Base-by-base conservation (phyloP, 1,140 invertebrate genomes). In the Orussus abietinus region DNA sequence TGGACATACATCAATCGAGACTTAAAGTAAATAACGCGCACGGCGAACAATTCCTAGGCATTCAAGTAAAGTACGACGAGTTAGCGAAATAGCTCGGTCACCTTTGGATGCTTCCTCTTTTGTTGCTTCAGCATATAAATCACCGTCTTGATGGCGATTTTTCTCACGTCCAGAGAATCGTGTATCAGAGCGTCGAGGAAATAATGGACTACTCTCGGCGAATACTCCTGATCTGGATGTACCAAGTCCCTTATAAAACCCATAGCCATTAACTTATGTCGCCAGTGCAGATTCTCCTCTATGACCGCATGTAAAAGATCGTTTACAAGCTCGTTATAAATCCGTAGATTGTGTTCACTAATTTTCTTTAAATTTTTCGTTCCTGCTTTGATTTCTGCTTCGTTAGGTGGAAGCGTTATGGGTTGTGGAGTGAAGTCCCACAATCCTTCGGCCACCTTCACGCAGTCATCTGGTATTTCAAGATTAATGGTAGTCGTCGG, bases 241-340 rank as follows among this genome's bases (percentile, higher is more conserved):
- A 88, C 75, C 18, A 92, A 73, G 26, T 81, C 66, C 6, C 76
- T 75, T 4, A 95, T 72, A 58, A 94, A 80, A 29, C 79, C 77
- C 55, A 90, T 78, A 13, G 81, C 81, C 61, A 93, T 80, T 32
- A 84, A 76, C 37, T 84, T 76, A 54, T 88, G 84, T 13, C 88
- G 75, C 90, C 90, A 92, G 64, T 91, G 86, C 79, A 88, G 62
- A 62, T 83, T 84, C 47, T 80, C 79, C 49, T 78, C 74, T 13
- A 82, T 64, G 10, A 86, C 79, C 10, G 81, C 66, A 47, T 78
- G 59, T 1, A 87, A 70, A 7, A 93, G 55, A 13, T 79, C 72
- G 12, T 81, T 56, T 0, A 90, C 52, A 2, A 90, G 59, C 5
- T 75, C 66, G 17, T 75, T 68, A 54, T 90, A 92, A 5, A 72